Evolutionary conservation across 1,140 invertebrate genomes (phyloP).

Genomic region (Ganaspis sp.): DNA sequence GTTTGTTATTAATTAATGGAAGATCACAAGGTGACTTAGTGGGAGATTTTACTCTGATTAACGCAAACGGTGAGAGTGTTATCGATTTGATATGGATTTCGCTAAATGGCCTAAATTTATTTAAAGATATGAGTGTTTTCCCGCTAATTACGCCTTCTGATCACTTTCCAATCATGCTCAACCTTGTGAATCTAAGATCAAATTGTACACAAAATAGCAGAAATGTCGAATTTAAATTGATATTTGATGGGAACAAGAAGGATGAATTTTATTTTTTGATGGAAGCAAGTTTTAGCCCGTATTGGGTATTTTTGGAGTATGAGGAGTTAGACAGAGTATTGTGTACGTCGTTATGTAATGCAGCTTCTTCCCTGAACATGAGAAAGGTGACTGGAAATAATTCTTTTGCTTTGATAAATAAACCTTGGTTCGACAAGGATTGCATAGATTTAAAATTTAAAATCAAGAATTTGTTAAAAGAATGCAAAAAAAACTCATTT

Average conservation of each 20-base stretch:
- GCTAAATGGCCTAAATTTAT: neutral
- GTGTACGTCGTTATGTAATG: neutral
- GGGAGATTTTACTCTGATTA: neutral
- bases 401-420: neutral
- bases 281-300: neutral
- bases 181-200: neutral
- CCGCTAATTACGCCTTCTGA: neutral
- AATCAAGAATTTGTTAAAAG: neutral
- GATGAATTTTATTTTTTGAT: neutral
- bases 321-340: neutral
- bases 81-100: neutral
- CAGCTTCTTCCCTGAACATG: neutral
- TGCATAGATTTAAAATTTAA: neutral
- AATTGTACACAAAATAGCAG: neutral
- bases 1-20: neutral
- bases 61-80: neutral
- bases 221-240: neutral
- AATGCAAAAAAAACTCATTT: neutral
- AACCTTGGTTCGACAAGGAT: neutral
- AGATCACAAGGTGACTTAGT: no score
- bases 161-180: neutral
- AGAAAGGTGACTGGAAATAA: neutral
- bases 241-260: neutral
- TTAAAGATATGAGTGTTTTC: neutral
- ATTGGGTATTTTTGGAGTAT: neutral